These are phyloP conservation scores for Oncorhynchus clarkii DNA, from an alignment of 2,113 vertebrate genomes.

Conservation along the genomic window DNA sequence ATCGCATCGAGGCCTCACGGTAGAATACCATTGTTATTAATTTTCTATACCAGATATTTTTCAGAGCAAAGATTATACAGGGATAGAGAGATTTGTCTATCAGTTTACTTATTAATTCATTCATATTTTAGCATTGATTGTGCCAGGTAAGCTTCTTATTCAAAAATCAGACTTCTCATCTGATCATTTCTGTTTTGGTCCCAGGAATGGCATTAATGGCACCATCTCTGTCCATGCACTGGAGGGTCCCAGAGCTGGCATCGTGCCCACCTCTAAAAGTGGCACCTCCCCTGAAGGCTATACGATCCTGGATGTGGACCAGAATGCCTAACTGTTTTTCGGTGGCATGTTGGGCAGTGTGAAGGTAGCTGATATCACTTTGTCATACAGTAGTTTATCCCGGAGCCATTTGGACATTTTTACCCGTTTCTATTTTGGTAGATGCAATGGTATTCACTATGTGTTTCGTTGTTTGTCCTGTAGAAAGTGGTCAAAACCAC, in stretches of 20 bases:
- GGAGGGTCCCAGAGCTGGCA: slow-evolving; percentile 87
- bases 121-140: too few relatives aligned
- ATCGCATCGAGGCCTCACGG: slow-evolving; percentile 94
- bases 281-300: slow-evolving; percentile 82
- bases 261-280: slow-evolving; percentile 77
- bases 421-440: too few relatives aligned
- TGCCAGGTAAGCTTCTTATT: too few relatives aligned
- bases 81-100: too few relatives aligned
- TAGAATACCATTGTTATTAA: slow-evolving; percentile 30
- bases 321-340: slow-evolving; percentile 92
- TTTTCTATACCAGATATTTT: too few relatives aligned
- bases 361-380: slow-evolving; percentile 75
- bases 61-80: too few relatives aligned
- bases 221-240: slow-evolving; percentile 87
- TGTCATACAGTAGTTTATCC: slow-evolving; percentile 73
- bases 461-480: slow-evolving; percentile 28
- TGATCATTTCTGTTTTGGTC: slow-evolving; percentile 15
- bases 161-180: background rate
- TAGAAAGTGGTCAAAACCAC: slow-evolving; percentile 89
- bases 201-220: slow-evolving; percentile 89
- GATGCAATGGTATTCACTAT: background rate
- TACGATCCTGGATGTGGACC: slow-evolving; percentile 93
- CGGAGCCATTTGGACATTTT: slow-evolving; percentile 64
- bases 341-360: slow-evolving; percentile 87
- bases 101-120: too few relatives aligned